Percentiles rank a stretch among this genome's conserved stretches.
These are phyloP conservation scores for Elegia similella DNA, from an alignment of 2,888 invertebrate genomes.

Conservation along the genomic window DNA sequence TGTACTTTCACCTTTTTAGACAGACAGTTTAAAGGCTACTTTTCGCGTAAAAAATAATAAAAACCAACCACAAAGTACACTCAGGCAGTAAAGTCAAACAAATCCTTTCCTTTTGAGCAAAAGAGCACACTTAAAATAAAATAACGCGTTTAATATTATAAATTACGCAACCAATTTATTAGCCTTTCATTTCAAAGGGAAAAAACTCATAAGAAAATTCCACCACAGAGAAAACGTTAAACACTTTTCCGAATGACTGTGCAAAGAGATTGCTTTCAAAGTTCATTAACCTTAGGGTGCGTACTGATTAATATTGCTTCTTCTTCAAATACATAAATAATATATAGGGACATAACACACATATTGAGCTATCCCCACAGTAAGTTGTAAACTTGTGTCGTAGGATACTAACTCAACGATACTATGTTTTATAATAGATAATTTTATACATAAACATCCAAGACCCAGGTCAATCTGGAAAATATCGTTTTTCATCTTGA, in stretches of 20 bases:
- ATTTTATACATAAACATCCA: too few relatives aligned
- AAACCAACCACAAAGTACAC: slow-evolving; percentile 15
- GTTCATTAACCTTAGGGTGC: slow-evolving; percentile 27
- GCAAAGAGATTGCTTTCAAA: slow-evolving; percentile 40
- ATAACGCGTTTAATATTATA: slow-evolving; percentile 31
- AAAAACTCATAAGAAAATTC: slow-evolving; percentile 27
- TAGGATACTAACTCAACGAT: too few relatives aligned
- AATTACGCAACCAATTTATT: slow-evolving; percentile 33
- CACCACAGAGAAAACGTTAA: slow-evolving; percentile 23
- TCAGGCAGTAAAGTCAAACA: slow-evolving; percentile 16
- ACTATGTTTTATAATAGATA: too few relatives aligned
- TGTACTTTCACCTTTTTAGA: not conserved
- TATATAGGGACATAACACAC: too few relatives aligned
- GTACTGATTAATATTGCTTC: too few relatives aligned
- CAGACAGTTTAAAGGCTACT: not conserved
- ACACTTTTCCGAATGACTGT: slow-evolving; percentile 44
- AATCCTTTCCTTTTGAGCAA: slow-evolving; percentile 16
- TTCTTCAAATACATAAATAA: too few relatives aligned
- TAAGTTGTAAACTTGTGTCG: too few relatives aligned
- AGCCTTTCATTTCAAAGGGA: slow-evolving; percentile 31
- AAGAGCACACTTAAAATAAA: slow-evolving; percentile 20
- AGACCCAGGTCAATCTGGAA: too few relatives aligned
- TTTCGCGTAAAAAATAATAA: not conserved
- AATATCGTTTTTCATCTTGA: too few relatives aligned
- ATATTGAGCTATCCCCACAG: too few relatives aligned